Evolutionary conservation across 2,797 vertebrate species (phyloP), one percentile per base, ranked within the genome.

Genomic region (Chlorospingus semifuscus): DNA sequence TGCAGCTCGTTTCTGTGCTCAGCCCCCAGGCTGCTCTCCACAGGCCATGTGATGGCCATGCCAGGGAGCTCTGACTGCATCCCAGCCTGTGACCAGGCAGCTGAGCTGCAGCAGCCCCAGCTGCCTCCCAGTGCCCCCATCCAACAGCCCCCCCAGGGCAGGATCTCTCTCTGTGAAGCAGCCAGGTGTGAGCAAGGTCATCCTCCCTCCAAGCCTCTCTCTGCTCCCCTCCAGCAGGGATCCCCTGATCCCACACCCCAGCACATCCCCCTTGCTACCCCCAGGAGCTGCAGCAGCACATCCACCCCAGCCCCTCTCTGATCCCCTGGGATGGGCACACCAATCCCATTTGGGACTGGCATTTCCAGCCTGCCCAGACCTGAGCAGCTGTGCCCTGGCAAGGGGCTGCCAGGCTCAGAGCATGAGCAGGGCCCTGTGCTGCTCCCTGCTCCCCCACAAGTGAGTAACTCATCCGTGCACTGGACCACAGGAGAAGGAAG

Each of bases 281-380:
- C 2, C 17, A 22, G 46, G 8, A 61, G 46, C 24, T 36, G 68
- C 71, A 52, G 18, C 42, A 52, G 46, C 63, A 64, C 50, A 50
- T 34, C 30, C n/a, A 24, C 32, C 20, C 47, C 17, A 2, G 44
- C 17, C 46, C 44, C 70, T 26, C 60, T 36, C 23, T 15, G 24
- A 30, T 46, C 18, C 63, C 29, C 50, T 3, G 22, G 46, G 30
- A 53, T 9, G 29, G 57, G 15, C 47, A 64, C 57, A 1, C 10
- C 46, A 1, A 11, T 59, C 32, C 85, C 2, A 0, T 34, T 36
- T 46, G 34, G 1, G 1, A 9, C n/a, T 0, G 1, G 53, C 37
- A 36, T 9, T 64, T 18, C 74, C 81, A 93, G 57, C 53, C 88
- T 41, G 53, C 39, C 57, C 78, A 27, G 30, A 16, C 1, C 1